Evolutionary conservation across 1,140 invertebrate species (phyloP).

Genomic region (Macrocentrus cingulum): DNA sequence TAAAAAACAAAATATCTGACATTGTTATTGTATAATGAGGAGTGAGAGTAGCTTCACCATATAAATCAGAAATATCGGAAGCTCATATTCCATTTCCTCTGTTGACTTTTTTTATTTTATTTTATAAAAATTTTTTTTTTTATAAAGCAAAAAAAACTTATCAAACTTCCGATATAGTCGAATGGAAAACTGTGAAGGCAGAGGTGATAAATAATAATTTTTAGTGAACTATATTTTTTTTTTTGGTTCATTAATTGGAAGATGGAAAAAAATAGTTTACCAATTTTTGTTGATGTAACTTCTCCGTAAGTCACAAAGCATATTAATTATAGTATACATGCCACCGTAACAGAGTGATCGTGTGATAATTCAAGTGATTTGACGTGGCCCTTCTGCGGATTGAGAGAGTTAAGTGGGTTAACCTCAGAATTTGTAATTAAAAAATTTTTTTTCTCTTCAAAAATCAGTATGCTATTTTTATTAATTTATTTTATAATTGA

Average conservation of each 20-base stretch:
- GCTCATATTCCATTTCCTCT: conserved; percentile 15
- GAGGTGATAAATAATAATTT: conserved; percentile 6
- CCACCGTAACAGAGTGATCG: conserved; percentile 51
- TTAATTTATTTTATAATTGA: too few species aligned
- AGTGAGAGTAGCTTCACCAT: not conserved
- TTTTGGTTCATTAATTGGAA: not conserved
- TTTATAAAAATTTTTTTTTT: too few species aligned
- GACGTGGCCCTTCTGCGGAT: conserved; percentile 48
- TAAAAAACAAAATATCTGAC: not conserved
- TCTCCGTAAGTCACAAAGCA: conserved; percentile 44
- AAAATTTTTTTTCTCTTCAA: conserved; percentile 12
- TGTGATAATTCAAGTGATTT: conserved; percentile 58
- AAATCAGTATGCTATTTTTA: not conserved
- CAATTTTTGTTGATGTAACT: not conserved
- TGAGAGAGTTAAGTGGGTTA: not conserved
- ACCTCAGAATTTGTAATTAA: too few species aligned
- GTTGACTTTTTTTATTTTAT: conserved; percentile 21
- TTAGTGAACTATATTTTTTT: not conserved
- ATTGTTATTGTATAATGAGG: too few species aligned
- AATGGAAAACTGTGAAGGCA: conserved; percentile 30
- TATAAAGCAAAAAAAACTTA: too few species aligned
- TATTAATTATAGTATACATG: conserved; percentile 45
- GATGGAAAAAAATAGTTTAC: too few species aligned
- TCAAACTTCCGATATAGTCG: not conserved
- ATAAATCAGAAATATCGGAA: not conserved